A percentile compares a stretch with the other conserved stretches of the same genome.
phyloP scores from a whole-genome alignment of 1,140 invertebrate genomes.

The Dendrolimus punctatus region DNA sequence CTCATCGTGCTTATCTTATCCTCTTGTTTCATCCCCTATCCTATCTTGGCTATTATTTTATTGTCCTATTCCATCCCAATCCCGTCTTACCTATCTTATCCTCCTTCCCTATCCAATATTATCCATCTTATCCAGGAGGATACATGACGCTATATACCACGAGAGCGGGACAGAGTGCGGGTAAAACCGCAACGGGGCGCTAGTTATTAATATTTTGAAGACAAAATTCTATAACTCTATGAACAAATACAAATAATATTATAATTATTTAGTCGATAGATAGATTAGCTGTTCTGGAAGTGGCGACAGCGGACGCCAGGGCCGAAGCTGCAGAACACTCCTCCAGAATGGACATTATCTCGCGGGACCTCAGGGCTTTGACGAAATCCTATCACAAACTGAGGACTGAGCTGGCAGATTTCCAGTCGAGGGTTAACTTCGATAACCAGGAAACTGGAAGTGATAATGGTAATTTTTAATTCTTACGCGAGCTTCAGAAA shows the following conservation, averaged over 20 bases:
- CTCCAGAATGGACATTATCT: slow-evolving; percentile 31
- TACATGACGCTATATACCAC: too few relatives aligned
- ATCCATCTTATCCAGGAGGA: too few relatives aligned
- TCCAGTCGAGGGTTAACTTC: slow-evolving; percentile 43
- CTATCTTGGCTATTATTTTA: too few relatives aligned
- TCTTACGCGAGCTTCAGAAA: neutral
- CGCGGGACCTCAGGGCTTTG: slow-evolving; percentile 44
- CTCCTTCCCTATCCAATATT: too few relatives aligned
- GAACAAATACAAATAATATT: neutral
- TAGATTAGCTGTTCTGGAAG: slow-evolving; percentile 45
- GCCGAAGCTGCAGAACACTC: slow-evolving; percentile 39
- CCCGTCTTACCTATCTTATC: too few relatives aligned
- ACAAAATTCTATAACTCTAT: too few relatives aligned
- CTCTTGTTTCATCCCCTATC: too few relatives aligned
- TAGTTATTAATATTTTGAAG: too few relatives aligned
- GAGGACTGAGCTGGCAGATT: slow-evolving; percentile 46
- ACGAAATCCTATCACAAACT: slow-evolving; percentile 56
- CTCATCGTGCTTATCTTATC: too few relatives aligned
- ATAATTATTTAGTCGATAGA: slow-evolving; percentile 29
- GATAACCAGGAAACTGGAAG: slow-evolving; percentile 38
- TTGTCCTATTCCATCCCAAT: too few relatives aligned
- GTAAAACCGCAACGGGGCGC: too few relatives aligned
- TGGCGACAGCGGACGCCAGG: slow-evolving; percentile 44
- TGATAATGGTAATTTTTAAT: slow-evolving; percentile 37
- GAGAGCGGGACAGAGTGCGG: too few relatives aligned